Conservation (phyloP, 2,888 invertebrate species). For the Napeogenes inachia region DNA sequence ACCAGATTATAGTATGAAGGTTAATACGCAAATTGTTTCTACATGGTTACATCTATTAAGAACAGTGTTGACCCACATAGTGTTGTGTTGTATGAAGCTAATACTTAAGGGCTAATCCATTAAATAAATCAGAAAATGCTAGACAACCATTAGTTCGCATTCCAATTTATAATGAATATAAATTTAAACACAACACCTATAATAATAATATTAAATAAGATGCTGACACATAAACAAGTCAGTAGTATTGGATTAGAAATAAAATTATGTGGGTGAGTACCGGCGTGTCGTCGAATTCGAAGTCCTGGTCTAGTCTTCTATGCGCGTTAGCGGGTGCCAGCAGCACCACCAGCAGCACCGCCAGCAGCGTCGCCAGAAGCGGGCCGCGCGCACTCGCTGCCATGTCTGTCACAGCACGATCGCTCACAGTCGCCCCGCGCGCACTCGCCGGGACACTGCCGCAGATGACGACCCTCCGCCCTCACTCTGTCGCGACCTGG, state of each 20-base stretch:
- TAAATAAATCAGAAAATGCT: too few species aligned
- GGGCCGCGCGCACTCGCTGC: constrained; percentile 29
- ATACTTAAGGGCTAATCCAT: too few species aligned
- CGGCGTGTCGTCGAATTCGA: constrained; percentile 69
- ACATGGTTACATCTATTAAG: too few species aligned
- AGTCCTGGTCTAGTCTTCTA: constrained; percentile 57
- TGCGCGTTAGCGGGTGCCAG: constrained; percentile 42
- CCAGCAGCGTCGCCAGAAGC: constrained; percentile 36
- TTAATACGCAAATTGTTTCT: too few species aligned
- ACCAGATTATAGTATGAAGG: too few species aligned
- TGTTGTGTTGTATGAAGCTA: too few species aligned
- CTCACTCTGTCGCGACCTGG: not conserved
- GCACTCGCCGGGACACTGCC: constrained; percentile 24
- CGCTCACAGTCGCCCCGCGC: constrained; percentile 18
- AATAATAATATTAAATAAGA: too few species aligned
- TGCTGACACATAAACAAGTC: not conserved
- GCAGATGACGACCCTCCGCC: constrained; percentile 24
- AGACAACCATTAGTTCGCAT: too few species aligned
- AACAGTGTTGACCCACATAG: too few species aligned
- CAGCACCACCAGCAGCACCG: constrained; percentile 41
- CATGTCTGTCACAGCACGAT: constrained; percentile 12
- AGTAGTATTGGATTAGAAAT: not conserved
- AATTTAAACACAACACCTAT: too few species aligned
- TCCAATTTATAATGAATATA: too few species aligned
- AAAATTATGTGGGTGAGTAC: constrained; percentile 36